Evolutionary conservation across 2,888 invertebrate genomes (phyloP).

Genomic region (Nomada ruficornis): DNA sequence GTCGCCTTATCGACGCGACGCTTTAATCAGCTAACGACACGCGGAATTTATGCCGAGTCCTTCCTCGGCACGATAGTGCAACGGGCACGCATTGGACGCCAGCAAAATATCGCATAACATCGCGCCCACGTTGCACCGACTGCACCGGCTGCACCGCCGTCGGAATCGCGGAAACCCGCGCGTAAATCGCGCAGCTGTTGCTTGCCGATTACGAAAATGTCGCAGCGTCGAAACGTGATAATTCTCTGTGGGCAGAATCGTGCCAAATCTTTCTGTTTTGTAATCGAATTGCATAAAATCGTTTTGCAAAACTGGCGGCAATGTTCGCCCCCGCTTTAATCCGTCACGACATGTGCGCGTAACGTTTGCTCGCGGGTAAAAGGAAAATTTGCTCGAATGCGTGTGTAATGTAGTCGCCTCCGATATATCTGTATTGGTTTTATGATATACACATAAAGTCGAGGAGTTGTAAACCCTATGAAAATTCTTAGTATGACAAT

Average conservation of each 20-base stretch:
- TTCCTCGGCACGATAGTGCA: conserved; percentile 61
- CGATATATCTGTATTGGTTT: too few species aligned
- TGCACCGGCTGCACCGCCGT: conserved; percentile 15
- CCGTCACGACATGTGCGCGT: too few species aligned
- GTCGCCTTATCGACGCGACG: conserved; percentile 43
- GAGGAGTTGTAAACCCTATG: too few species aligned
- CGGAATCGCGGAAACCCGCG: conserved; percentile 54
- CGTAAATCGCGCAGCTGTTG: conserved; percentile 51
- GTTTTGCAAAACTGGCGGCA: not conserved
- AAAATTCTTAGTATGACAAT: too few species aligned
- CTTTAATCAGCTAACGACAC: conserved; percentile 54
- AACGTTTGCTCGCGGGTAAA: not conserved
- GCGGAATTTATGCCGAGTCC: conserved; percentile 59
- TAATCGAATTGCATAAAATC: not conserved
- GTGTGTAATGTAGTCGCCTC: too few species aligned
- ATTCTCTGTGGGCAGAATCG: too few species aligned
- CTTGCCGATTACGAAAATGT: conserved; percentile 16
- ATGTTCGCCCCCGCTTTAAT: too few species aligned
- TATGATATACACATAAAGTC: too few species aligned
- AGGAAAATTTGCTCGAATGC: not conserved
- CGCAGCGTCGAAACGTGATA: not conserved
- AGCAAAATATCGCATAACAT: conserved; percentile 66
- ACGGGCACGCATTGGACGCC: conserved; percentile 46
- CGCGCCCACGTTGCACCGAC: conserved; percentile 62
- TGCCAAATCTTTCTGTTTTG: conserved; percentile 2